Evolutionary conservation across 2,888 invertebrate species (phyloP).

Genomic region (Agrenia bidenticulata): DNA sequence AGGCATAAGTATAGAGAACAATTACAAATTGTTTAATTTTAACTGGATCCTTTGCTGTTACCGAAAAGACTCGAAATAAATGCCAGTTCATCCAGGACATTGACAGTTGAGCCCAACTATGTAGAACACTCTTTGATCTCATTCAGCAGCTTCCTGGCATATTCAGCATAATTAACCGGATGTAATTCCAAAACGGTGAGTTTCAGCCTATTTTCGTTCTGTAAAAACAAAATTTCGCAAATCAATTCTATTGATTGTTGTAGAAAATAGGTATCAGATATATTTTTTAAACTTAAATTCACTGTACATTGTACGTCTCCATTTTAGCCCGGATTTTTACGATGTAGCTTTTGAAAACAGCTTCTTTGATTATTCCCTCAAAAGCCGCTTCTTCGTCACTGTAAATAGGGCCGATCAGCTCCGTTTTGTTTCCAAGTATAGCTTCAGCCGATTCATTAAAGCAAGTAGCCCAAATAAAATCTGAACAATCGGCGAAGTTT

Average conservation of each 20-base stretch:
- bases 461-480: constrained; percentile 84
- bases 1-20: too few species aligned
- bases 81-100: too few species aligned
- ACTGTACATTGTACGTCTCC: constrained; percentile 80
- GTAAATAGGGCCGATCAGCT: constrained; percentile 71
- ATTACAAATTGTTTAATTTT: too few species aligned
- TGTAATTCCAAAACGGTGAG: constrained; percentile 69
- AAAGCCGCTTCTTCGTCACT: constrained; percentile 65
- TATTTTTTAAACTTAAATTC: constrained; percentile 24
- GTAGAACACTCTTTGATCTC: constrained; percentile 64
- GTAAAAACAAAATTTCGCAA: constrained; percentile 46
- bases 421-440: constrained; percentile 69
- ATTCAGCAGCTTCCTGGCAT: constrained; percentile 69
- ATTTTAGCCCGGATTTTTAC: constrained; percentile 84
- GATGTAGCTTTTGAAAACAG: constrained; percentile 75
- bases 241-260: constrained; percentile 5
- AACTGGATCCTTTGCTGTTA: too few species aligned
- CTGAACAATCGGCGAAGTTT: constrained; percentile 81
- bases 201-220: constrained; percentile 82
- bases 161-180: constrained; percentile 74
- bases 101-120: too few species aligned
- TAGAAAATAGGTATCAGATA: constrained; percentile 17
- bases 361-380: constrained; percentile 68
- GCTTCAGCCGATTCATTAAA: constrained; percentile 83
- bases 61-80: too few species aligned